Conservation (phyloP, 2,797 vertebrate genomes). For the Anabacerthia variegaticeps region DNA sequence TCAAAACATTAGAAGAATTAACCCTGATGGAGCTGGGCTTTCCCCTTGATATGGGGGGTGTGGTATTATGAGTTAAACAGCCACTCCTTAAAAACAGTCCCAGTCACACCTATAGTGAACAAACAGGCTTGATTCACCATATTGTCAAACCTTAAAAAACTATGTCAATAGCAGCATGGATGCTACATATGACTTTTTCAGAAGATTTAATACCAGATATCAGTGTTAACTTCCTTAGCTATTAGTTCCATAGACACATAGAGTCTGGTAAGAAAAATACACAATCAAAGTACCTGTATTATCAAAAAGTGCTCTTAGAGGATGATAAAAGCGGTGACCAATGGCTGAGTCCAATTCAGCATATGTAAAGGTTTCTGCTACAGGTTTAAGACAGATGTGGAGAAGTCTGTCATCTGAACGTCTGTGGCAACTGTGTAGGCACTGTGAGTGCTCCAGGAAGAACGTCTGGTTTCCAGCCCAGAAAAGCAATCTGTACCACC, state of each 20-base stretch:
- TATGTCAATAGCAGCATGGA: slow-evolving; percentile 24
- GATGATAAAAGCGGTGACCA: not conserved
- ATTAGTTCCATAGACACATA: not conserved
- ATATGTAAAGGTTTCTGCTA: not conserved
- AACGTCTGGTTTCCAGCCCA: not conserved
- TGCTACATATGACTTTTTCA: not conserved
- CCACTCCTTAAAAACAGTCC: slow-evolving; percentile 55
- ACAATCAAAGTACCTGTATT: not conserved
- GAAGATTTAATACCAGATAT: not conserved
- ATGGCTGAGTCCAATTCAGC: not conserved
- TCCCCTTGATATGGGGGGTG: slow-evolving; percentile 31
- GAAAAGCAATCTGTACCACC: not conserved
- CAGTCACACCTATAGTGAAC: slow-evolving; percentile 20
- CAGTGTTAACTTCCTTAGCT: not conserved
- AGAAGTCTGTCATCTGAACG: not conserved
- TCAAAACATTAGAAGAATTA: slow-evolving; percentile 29
- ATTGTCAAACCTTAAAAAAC: not conserved
- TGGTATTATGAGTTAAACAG: slow-evolving; percentile 41
- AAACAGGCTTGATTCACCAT: slow-evolving; percentile 57
- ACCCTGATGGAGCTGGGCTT: not conserved
- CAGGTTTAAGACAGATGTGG: not conserved
- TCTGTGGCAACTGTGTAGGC: not conserved
- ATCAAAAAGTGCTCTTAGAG: not conserved
- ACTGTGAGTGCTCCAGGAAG: not conserved
- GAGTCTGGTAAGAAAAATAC: not conserved